Conservation (phyloP, 2,888 invertebrate species). For the Sarcophaga rosellei region DNA sequence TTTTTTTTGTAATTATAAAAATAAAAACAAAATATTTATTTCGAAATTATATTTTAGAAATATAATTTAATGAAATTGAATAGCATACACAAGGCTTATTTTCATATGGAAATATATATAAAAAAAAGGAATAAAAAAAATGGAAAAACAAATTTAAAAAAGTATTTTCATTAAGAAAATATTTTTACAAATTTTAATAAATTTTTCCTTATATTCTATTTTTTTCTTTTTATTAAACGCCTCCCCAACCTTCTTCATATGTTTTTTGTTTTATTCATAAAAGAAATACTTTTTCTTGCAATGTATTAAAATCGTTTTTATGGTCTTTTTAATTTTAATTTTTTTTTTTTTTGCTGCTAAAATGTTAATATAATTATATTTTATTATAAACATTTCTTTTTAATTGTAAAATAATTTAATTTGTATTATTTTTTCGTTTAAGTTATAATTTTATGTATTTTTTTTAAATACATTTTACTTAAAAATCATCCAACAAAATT, state of each 20-base stretch:
- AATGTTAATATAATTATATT: background rate
- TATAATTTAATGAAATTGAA: constrained; percentile 64
- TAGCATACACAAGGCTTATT: background rate
- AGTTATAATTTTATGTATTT: constrained; percentile 14
- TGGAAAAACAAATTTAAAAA: background rate
- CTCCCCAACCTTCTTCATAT: background rate
- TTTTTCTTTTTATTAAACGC: constrained; percentile 6
- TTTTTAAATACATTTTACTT: background rate
- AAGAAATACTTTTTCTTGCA: background rate
- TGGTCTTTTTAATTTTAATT: constrained; percentile 49
- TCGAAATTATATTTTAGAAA: constrained; percentile 68
- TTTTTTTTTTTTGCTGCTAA: constrained; percentile 46
- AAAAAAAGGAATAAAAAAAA: background rate
- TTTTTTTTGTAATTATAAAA: constrained; percentile 15
- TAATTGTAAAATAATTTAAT: constrained; percentile 65
- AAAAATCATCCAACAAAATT: too few species aligned
- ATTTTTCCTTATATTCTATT: constrained; percentile 16
- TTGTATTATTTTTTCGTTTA: constrained; percentile 26
- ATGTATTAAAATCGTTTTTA: constrained; percentile 31
- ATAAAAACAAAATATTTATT: constrained; percentile 56
- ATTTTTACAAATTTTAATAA: constrained; percentile 55
- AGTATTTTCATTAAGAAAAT: constrained; percentile 36
- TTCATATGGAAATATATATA: background rate
- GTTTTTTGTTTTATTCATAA: background rate
- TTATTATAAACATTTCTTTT: constrained; percentile 38